phyloP scores from a whole-genome alignment of 92 coral and sea anemone species.

The Porites evermanni region DNA sequence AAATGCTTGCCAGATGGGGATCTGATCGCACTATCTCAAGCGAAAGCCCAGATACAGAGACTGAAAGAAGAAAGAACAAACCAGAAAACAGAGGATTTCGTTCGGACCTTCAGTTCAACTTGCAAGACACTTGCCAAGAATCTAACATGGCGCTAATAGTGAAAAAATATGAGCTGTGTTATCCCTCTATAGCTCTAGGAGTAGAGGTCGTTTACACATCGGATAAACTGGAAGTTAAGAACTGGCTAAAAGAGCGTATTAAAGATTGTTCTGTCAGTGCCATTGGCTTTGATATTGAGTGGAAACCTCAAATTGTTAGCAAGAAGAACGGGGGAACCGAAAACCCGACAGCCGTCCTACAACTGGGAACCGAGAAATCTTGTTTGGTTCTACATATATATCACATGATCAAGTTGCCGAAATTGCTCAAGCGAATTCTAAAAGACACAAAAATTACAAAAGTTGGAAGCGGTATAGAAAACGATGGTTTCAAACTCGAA shows the following conservation, averaged over 20 bases:
- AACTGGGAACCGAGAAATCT: slow-evolving; percentile 56
- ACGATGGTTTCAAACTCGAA: slow-evolving; percentile 71
- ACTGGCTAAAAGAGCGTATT: slow-evolving; percentile 66
- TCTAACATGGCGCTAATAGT: background rate
- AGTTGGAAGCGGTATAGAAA: slow-evolving; percentile 82
- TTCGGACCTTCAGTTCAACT: no score
- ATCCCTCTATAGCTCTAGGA: slow-evolving; percentile 56
- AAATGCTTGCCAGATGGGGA: background rate
- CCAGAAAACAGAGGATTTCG: no score
- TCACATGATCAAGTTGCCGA: slow-evolving; percentile 65
- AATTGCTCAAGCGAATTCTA: slow-evolving; percentile 53
- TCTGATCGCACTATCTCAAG: no score
- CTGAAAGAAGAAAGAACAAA: no score
- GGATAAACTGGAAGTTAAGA: slow-evolving; percentile 59
- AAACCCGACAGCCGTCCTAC: slow-evolving; percentile 73
- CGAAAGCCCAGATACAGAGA: no score
- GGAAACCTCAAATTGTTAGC: slow-evolving; percentile 81
- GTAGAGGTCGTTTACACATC: slow-evolving; percentile 66
- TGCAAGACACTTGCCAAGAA: background rate
- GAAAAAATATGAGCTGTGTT: slow-evolving; percentile 9
- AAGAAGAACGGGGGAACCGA: slow-evolving; percentile 71
- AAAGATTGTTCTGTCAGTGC: slow-evolving; percentile 48
- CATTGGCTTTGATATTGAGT: slow-evolving; percentile 78
- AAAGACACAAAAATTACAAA: slow-evolving; percentile 59
- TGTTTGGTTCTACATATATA: slow-evolving; percentile 75